phyloP scores from a whole-genome alignment of 2,888 invertebrate species.

The Drosophila antonietae region DNA sequence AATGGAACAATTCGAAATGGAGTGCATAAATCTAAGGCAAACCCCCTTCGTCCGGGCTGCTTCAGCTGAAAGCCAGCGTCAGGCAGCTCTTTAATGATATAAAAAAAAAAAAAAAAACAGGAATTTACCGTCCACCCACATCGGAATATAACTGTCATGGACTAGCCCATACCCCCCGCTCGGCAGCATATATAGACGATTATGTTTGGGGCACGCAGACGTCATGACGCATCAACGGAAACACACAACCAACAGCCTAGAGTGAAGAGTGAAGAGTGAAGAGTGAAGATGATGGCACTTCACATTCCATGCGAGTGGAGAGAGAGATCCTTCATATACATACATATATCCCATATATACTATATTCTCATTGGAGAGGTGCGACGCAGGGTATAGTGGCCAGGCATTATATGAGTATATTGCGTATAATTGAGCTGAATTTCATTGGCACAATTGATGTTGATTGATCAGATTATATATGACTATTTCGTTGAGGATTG shows the following conservation, averaged over 20 bases:
- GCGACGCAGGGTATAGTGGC: not conserved
- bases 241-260: not conserved
- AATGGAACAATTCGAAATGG: slow-evolving; percentile 59
- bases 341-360: not conserved
- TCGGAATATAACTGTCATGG: slow-evolving; percentile 56
- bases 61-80: slow-evolving; percentile 47
- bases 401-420: not conserved
- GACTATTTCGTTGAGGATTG: not conserved
- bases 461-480: not conserved
- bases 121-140: slow-evolving; percentile 12
- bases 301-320: slow-evolving; percentile 34
- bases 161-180: slow-evolving; percentile 3
- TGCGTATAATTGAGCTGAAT: too few relatives aligned
- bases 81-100: slow-evolving; percentile 71
- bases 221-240: slow-evolving; percentile 54
- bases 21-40: slow-evolving; percentile 54
- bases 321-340: not conserved
- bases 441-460: not conserved
- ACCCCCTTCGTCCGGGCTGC: slow-evolving; percentile 15
- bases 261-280: not conserved
- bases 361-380: not conserved
- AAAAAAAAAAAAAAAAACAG: not conserved
- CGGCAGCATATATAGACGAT: slow-evolving; percentile 7
- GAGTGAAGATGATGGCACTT: slow-evolving; percentile 39
- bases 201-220: slow-evolving; percentile 47